A percentile compares a stretch with the other conserved stretches of the same genome.
Conservation (phyloP, 2,113 vertebrate genomes). For the Rhinogobius similis region DNA sequence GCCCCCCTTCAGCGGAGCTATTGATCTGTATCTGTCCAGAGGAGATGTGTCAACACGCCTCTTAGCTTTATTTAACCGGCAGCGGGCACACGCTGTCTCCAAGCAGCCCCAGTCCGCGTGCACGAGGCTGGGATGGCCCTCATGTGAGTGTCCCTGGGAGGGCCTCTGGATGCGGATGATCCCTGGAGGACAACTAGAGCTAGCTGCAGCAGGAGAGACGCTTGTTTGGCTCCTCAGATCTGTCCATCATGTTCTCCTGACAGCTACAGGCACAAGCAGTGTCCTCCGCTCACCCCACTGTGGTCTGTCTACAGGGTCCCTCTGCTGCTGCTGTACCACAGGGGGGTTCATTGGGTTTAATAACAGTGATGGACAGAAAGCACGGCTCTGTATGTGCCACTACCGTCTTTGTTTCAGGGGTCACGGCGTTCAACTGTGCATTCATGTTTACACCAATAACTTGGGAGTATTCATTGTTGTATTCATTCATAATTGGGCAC, state of each 20-base stretch:
- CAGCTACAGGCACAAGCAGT: not conserved
- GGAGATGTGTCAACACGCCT: constrained; percentile 45
- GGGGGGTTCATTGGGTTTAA: constrained; percentile 1
- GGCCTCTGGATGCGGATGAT: constrained; percentile 41
- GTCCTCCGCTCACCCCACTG: not conserved
- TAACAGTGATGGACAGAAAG: not conserved
- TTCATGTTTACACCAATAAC: not conserved
- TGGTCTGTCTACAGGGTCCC: not conserved
- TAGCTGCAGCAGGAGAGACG: constrained; percentile 17
- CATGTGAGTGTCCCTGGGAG: constrained; percentile 15
- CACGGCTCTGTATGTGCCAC: not conserved
- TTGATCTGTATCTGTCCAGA: constrained; percentile 60
- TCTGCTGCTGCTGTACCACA: not conserved
- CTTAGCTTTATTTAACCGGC: constrained; percentile 63
- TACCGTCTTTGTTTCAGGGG: not conserved
- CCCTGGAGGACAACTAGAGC: constrained; percentile 39
- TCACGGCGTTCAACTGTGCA: not conserved
- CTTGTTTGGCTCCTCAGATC: constrained; percentile 14
- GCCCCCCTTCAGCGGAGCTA: constrained; percentile 34
- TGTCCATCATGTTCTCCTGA: constrained; percentile 6
- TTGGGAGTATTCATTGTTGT: not conserved
- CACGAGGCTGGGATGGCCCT: constrained; percentile 39
- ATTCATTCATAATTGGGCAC: not conserved
- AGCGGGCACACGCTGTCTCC: constrained; percentile 6
- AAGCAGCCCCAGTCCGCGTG: constrained; percentile 23